Conservation (phyloP, 1,140 invertebrate species). For the Nymphalis io region DNA sequence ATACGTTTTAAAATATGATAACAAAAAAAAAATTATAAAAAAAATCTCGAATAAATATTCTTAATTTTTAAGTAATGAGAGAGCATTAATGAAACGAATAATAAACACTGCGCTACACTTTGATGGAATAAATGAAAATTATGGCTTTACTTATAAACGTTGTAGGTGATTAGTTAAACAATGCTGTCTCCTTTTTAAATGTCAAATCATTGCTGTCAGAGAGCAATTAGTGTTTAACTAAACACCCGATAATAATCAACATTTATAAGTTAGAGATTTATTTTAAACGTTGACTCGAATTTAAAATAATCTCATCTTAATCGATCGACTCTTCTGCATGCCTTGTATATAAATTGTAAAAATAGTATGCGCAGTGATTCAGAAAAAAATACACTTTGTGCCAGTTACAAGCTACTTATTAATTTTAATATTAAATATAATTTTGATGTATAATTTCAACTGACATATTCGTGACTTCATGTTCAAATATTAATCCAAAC, state of each 20-base stretch:
- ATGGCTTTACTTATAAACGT: background rate
- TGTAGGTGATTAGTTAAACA: no score
- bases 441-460: no score
- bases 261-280: no score
- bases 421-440: background rate
- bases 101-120: background rate
- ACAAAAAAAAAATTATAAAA: slow-evolving; percentile 58
- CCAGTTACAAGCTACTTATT: background rate
- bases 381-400: slow-evolving; percentile 4
- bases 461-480: no score
- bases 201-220: no score
- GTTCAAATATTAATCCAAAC: no score
- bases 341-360: background rate
- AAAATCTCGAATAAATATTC: slow-evolving; percentile 73
- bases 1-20: slow-evolving; percentile 59
- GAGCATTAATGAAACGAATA: slow-evolving; percentile 50
- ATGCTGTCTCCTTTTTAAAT: no score
- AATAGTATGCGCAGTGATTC: slow-evolving; percentile 5
- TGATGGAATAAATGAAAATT: background rate
- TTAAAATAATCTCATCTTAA: background rate
- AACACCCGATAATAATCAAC: no score
- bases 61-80: slow-evolving; percentile 66
- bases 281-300: no score
- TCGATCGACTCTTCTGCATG: background rate
- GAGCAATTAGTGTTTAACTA: no score